Evolutionary conservation across 2,888 invertebrate genomes (phyloP).

Genomic region (Andrena trimmerana): DNA sequence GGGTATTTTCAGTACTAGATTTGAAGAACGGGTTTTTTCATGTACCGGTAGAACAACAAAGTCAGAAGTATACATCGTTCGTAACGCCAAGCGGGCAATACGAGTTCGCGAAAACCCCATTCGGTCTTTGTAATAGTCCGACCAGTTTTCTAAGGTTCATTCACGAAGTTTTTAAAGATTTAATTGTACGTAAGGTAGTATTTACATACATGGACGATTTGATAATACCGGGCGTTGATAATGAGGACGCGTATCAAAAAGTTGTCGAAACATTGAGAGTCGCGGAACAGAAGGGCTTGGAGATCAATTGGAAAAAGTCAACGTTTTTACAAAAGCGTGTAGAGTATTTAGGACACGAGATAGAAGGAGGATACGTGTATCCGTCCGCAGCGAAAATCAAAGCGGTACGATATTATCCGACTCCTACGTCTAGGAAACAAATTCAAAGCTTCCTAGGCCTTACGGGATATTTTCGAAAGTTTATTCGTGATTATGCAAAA

Average conservation of each 20-base stretch:
- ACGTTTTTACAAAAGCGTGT: constrained; percentile 12
- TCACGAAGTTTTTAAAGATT: constrained; percentile 5
- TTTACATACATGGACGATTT: constrained; percentile 18
- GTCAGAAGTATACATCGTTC: constrained; percentile 7
- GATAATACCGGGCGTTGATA: constrained; percentile 16
- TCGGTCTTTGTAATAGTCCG: too few species aligned
- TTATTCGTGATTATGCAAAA: constrained; percentile 33
- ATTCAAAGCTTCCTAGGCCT: constrained; percentile 20
- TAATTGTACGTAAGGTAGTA: not conserved
- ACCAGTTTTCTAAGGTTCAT: constrained; percentile 17
- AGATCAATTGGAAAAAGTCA: constrained; percentile 22
- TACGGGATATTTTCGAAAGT: constrained; percentile 17
- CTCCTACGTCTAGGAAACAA: constrained; percentile 17
- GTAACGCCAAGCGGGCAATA: constrained; percentile 12
- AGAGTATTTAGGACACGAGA: constrained; percentile 11
- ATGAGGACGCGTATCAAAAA: not conserved
- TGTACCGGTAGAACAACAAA: not conserved
- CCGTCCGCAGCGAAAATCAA: not conserved
- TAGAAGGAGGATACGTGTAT: constrained; percentile 1
- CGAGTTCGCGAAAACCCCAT: not conserved
- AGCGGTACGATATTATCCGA: constrained; percentile 27
- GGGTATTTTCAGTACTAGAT: constrained; percentile 10
- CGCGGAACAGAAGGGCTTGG: constrained; percentile 8
- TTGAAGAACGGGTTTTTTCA: constrained; percentile 8
- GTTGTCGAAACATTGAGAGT: constrained; percentile 2